Evolutionary conservation across 1,140 invertebrate genomes (phyloP), one percentile per base, ranked within the genome.

Genomic region (Caerostris extrusa): DNA sequence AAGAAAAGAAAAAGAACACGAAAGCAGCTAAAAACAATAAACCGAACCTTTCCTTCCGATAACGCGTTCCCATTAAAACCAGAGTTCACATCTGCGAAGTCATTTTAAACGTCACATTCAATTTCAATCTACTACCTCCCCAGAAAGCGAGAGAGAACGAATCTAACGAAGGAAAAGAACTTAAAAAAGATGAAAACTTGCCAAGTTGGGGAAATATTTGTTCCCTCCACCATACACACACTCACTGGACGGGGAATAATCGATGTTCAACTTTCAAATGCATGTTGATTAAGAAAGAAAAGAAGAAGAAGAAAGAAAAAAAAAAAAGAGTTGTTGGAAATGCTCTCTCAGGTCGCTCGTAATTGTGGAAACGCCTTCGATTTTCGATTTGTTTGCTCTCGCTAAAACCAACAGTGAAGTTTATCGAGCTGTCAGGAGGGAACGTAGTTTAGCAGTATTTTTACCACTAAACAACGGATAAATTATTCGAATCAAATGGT

Each of bases 301-400:
- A 34, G 34, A 34, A 77, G 10, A 77, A 34, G 3, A 77, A 77
- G 34, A 77, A 77, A 50, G 71, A 14, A 14, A 64, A 64, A 64
- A 64, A 5, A 10, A 17, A 64, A 12, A 64, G 17, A 77, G 71
- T 19, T 34, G 34, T 34, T 77, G 7, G 71, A 77, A 77, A 77
- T 53, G 34, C 71, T 77, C 71, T 77, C 53, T 77, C 71, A 50
- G 71, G 12, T 77, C 19, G 71, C 50, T 50, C 71, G 71, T 77
- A 77, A 77, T 77, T 77, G 34, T 77, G 71, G 7, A 77, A 77
- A 77, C 34, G 71, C 14, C 53, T 77, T 77, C 71, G 71, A 77
- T 77, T 77, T 77, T 77, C 71, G 71, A 77, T 77, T 77, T 77
- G 71, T 77, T 77, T 77, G 71, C 71, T 77, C 71, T 77, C 8